Percentiles rank a stretch among this genome's conserved stretches.
phyloP scores from a whole-genome alignment of 2,113 vertebrate genomes.

The Empidonax traillii region DNA sequence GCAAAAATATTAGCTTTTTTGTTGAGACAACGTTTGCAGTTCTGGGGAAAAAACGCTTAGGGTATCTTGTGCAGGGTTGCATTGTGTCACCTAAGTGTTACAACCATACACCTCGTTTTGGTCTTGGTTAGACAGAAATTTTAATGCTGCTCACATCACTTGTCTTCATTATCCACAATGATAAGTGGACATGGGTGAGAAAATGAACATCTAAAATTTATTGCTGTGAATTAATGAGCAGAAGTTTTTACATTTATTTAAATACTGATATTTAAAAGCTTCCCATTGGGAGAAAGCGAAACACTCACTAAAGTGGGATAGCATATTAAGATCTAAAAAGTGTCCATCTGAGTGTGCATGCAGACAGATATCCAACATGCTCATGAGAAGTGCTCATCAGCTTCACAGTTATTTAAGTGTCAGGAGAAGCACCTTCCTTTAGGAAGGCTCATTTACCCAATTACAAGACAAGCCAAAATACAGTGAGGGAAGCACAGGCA shows the following conservation, averaged over 20 bases:
- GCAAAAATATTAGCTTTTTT: not conserved
- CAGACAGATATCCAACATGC: not conserved
- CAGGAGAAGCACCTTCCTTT: not conserved
- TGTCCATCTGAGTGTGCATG: accelerated
- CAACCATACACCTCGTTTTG: not conserved
- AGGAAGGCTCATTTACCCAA: not conserved
- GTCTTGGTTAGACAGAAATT: not conserved
- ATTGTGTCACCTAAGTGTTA: not conserved
- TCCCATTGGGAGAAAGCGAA: not conserved
- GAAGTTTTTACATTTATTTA: not conserved
- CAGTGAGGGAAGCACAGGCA: not conserved
- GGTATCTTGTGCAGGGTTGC: accelerated
- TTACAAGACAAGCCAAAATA: not conserved
- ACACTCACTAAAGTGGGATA: not conserved
- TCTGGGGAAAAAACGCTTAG: not conserved
- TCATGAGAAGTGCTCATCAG: not conserved
- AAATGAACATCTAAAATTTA: not conserved
- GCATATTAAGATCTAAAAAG: not conserved
- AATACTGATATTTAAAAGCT: not conserved
- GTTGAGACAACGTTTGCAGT: not conserved
- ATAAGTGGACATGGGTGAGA: not conserved
- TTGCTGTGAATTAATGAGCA: not conserved
- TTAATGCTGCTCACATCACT: not conserved
- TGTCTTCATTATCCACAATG: not conserved
- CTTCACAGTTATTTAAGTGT: not conserved